Evolutionary conservation across 2,113 vertebrate genomes (phyloP).

Genomic region (Hydrolagus affinis): DNA sequence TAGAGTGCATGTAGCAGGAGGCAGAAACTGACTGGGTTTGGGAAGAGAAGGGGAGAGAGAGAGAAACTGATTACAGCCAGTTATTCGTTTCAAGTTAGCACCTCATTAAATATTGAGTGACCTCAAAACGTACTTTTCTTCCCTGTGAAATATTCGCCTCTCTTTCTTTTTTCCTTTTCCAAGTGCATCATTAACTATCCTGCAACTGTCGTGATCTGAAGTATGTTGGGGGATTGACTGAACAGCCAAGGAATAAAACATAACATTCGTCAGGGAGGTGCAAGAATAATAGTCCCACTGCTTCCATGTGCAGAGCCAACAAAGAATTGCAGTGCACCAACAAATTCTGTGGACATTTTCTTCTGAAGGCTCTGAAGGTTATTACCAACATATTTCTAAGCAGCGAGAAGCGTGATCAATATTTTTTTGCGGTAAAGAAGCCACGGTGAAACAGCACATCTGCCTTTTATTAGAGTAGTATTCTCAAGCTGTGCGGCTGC

Average conservation of each 20-base stretch:
- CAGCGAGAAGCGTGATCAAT: background rate
- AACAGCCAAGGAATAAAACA: background rate
- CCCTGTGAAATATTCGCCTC: background rate
- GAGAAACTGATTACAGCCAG: background rate
- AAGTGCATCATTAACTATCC: background rate
- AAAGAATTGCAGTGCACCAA: background rate
- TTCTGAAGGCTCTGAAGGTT: background rate
- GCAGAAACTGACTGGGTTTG: no score
- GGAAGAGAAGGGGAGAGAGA: no score
- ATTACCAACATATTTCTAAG: background rate
- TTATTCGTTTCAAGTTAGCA: background rate
- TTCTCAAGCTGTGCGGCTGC: background rate
- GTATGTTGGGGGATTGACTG: background rate
- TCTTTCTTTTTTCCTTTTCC: background rate
- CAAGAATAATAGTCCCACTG: background rate
- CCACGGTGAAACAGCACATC: background rate
- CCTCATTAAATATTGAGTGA: background rate
- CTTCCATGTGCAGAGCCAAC: background rate
- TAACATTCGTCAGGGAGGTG: background rate
- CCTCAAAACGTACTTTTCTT: background rate
- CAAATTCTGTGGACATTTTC: background rate
- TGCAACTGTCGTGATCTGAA: background rate
- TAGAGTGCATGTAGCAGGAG: no score
- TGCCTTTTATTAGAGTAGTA: background rate
- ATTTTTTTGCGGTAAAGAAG: background rate